Evolutionary conservation across 2,113 vertebrate species (phyloP).

Genomic region (Pontoporia blainvillei): DNA sequence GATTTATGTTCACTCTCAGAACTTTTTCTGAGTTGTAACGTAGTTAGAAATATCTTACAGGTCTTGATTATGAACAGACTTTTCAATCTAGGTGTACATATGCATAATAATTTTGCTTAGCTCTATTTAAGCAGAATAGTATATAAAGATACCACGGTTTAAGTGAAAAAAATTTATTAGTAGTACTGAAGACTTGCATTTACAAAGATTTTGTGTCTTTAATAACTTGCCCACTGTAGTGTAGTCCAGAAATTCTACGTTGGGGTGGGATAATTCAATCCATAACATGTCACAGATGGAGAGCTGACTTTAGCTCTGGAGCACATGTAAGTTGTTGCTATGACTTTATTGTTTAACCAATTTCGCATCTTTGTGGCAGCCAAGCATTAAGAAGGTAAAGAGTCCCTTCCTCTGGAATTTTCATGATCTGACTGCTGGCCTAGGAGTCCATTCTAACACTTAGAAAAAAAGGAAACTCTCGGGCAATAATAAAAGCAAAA

Average conservation of each 20-base stretch:
- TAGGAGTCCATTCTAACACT: neutral
- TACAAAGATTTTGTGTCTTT: neutral
- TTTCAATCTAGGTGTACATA: neutral
- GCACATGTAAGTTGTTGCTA: neutral
- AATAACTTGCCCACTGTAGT: neutral
- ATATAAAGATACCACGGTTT: neutral
- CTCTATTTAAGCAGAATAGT: neutral
- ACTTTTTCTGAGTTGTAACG: neutral
- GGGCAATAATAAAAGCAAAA: neutral
- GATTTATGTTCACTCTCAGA: neutral
- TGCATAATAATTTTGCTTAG: neutral
- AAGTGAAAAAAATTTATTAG: neutral
- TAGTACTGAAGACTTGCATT: neutral
- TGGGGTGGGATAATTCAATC: neutral
- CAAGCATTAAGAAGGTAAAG: too few relatives aligned
- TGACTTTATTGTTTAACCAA: neutral
- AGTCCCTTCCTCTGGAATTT: neutral
- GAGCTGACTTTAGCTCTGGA: neutral
- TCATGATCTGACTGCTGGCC: neutral
- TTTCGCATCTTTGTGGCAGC: neutral
- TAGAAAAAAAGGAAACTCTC: neutral
- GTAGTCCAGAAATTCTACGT: neutral
- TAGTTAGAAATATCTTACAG: neutral
- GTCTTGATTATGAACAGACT: neutral
- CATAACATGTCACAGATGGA: rapidly evolving